phyloP scores from a whole-genome alignment of 2,113 vertebrate genomes.

The Hemiprocne comata region DNA sequence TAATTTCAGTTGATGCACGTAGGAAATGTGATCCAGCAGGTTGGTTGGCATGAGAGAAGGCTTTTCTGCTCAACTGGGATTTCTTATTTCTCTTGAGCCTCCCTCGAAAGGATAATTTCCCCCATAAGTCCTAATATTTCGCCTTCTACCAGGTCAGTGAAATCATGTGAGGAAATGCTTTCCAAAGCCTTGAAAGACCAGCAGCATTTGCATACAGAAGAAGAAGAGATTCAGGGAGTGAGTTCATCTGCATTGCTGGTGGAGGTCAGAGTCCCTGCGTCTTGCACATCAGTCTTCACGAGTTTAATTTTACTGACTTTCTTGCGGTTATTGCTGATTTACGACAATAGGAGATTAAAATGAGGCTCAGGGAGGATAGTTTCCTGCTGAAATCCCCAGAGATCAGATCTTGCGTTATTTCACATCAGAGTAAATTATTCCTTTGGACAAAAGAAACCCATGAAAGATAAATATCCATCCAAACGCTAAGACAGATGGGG shows the following conservation, averaged over 20 bases:
- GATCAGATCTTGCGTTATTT: conserved; percentile 42
- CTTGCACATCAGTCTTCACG: conserved; percentile 4
- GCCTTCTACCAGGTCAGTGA: neutral
- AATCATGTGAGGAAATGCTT: neutral
- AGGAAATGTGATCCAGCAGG: neutral
- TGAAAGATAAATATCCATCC: conserved; percentile 49
- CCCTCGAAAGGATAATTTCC: neutral
- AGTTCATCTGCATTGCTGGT: neutral
- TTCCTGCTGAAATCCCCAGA: conserved; percentile 36
- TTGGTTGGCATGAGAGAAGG: neutral
- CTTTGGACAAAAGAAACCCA: conserved; percentile 58
- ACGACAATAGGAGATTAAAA: conserved; percentile 37
- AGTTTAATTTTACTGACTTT: conserved; percentile 34
- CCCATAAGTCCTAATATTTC: neutral
- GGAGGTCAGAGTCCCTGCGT: neutral
- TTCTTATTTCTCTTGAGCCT: neutral
- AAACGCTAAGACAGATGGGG: conserved; percentile 29
- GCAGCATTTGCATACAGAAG: no score
- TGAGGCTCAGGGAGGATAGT: conserved; percentile 27
- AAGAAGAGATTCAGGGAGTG: neutral
- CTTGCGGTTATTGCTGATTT: conserved; percentile 51
- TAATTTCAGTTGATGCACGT: neutral
- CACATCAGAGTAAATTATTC: conserved; percentile 24
- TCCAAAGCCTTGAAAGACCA: neutral
- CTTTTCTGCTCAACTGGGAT: neutral